Base-by-base conservation (phyloP, 2,888 invertebrate species). In the Drosophila atroscutellata region DNA sequence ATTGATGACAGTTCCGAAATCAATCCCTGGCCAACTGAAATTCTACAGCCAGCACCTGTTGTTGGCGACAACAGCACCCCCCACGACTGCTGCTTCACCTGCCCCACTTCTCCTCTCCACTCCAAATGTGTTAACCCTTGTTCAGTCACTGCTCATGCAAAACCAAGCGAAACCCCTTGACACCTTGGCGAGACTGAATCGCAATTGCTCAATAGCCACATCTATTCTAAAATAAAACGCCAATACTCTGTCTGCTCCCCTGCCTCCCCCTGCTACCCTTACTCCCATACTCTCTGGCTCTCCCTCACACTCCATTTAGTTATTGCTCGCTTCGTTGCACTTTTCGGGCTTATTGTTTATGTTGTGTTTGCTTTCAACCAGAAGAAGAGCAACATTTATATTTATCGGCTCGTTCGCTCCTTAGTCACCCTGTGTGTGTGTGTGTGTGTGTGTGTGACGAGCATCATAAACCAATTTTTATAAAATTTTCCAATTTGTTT, bases 391-490 rank as follows among this genome's bases (percentile, higher is more conserved):
- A 71, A 45, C 42, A 50, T 37, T 18, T 51, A 52, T 50, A 62
- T 59, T 59, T 47, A 50, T 56, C 63, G 49, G 55, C 61, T 71
- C 58, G 51, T 67, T 59, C 60, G 59, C 52, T 74, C 57, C 34
- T 67, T 58, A 56, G 63, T 26, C 50, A 56, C 39, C 32, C 52
- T 20, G 82, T n/a, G 9, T 28, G 18, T 7, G 8, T 28, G 26
- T 3, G 9, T 32, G 30, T 30, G 30, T 20, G 84, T n/a, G 11
- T 28, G 28, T 8, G 9, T 8, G 36, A 37, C 81, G 71, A 72
- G 72, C 82, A 87, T 86, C 89, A 87, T 87, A 87, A 87, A 89
- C 86, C 86, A 87, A 87, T 87, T 87, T 87, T 83, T 76, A 72
- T 69, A 79, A 88, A 84, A 88, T 87, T 85, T 83, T 78, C 76